These are phyloP conservation scores for Perithous albicinctus DNA, from an alignment of 2,888 invertebrate species.

Conservation along the genomic window DNA sequence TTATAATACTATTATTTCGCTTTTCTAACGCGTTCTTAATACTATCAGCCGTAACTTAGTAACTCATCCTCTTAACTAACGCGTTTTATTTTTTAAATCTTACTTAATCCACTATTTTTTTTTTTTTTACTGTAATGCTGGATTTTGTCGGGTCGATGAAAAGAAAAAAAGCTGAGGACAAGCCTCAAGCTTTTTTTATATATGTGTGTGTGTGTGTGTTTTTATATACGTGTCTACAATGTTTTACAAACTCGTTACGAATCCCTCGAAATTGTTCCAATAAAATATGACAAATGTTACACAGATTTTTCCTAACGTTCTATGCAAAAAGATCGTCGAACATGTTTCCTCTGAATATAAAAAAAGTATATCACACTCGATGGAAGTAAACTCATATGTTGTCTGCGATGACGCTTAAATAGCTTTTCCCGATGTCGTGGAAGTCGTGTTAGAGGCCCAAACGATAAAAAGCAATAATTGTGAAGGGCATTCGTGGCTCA, in stretches of 20 bases:
- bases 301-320: constrained; percentile 22
- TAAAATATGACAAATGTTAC: constrained; percentile 28
- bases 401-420: not conserved
- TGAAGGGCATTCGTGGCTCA: constrained; percentile 27
- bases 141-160: constrained; percentile 44
- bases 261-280: constrained; percentile 46
- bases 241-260: constrained; percentile 27
- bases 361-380: constrained; percentile 40
- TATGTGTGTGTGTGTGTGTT: not conserved
- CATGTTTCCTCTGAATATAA: constrained; percentile 22
- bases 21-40: constrained; percentile 44
- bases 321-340: constrained; percentile 24
- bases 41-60: constrained; percentile 74
- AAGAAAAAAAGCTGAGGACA: not conserved
- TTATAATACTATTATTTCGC: constrained; percentile 5
- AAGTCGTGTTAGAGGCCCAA: constrained; percentile 23
- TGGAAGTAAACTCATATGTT: constrained; percentile 16
- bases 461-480: not conserved
- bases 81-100: not conserved
- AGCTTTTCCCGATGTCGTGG: constrained; percentile 22
- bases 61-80: constrained; percentile 66
- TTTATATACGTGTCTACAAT: not conserved
- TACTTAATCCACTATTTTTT: constrained; percentile 15
- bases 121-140: constrained; percentile 45
- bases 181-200: constrained; percentile 19